phyloP scores from a whole-genome alignment of 30 jellyfish, hydroid and myxozoan species.

The Pseudorhiza aurosa region DNA sequence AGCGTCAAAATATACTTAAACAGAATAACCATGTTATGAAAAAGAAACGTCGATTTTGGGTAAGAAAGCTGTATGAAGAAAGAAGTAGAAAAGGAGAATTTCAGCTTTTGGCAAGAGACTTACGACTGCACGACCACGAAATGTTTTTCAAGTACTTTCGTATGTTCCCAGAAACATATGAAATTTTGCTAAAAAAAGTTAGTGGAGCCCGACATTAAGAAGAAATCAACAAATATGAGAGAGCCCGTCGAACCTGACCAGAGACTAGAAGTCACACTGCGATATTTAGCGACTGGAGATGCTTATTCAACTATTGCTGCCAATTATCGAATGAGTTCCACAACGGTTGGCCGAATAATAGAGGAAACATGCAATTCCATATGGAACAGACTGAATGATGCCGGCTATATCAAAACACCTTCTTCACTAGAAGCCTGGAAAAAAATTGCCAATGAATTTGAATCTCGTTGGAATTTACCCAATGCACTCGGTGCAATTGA shows the following conservation, averaged over 20 bases:
- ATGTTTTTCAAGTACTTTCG: constrained; percentile 38
- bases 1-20: no score
- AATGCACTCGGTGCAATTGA: constrained; percentile 43
- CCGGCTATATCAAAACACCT: constrained; percentile 6
- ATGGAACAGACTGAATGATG: constrained; percentile 12
- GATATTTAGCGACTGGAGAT: constrained; percentile 46
- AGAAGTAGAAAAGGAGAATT: constrained; percentile 33
- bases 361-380: constrained; percentile 37
- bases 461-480: constrained; percentile 27
- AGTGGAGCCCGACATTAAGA: constrained; percentile 4
- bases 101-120: constrained; percentile 25
- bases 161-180: constrained; percentile 46
- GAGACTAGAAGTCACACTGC: constrained; percentile 2
- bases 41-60: background rate
- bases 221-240: constrained; percentile 29
- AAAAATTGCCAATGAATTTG: constrained; percentile 14
- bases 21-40: no score
- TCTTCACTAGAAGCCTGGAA: constrained; percentile 26
- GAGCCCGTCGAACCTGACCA: constrained; percentile 29
- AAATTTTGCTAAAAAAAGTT: constrained; percentile 15
- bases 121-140: constrained; percentile 36
- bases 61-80: constrained; percentile 12
- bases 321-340: constrained; percentile 40
- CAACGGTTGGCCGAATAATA: constrained; percentile 24
- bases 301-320: constrained; percentile 62